Evolutionary conservation across 2,797 vertebrate genomes (phyloP), one percentile per base, ranked within the genome.

Genomic region (Pelodytes ibericus): DNA sequence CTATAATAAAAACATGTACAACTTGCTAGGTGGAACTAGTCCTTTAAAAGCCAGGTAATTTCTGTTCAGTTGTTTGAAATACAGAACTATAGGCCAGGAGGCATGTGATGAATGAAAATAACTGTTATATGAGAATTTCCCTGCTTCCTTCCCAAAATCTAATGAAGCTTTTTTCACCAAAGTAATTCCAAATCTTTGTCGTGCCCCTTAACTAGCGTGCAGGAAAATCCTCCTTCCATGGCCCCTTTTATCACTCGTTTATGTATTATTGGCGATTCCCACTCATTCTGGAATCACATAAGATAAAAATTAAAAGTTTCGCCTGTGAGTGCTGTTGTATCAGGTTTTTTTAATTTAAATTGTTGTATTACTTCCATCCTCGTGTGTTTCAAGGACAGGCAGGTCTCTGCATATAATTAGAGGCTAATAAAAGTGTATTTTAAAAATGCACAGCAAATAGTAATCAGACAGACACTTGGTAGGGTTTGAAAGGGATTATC

Each of bases 281-380:
- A 13, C 39, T 64, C 70, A 22, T 67, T 72, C 62, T 78, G 69
- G 75, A 78, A 72, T 47, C 70, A 72, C 63, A 72, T 78, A 47
- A 78, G 68, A 72, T 67, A 61, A 65, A 61, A 49, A 49, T n/a
- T n/a, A n/a, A n/a, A n/a, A 16, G 31, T 26, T 36, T 56, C 63
- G 53, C 70, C 70, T 72, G 39, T 68, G 70, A 79, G 51, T 76
- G 66, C 33, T 36, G 72, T 71, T 67, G 47, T 56, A 79, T 68
- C 76, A 79, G 41, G 29, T 73, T 79, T 72, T 72, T 68, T 72
- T 79, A 67, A 79, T 79, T 73, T 72, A 73, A 79, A 79, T 73
- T 53, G 76, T 79, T 79, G 76, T 72, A 72, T 62, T 39, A 71
- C 70, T 68, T 79, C 70, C 70, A 73, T 67, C 26, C 29, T 41